Conservation (phyloP, 2,888 invertebrate species). For the Bhutanitis thaidina region DNA sequence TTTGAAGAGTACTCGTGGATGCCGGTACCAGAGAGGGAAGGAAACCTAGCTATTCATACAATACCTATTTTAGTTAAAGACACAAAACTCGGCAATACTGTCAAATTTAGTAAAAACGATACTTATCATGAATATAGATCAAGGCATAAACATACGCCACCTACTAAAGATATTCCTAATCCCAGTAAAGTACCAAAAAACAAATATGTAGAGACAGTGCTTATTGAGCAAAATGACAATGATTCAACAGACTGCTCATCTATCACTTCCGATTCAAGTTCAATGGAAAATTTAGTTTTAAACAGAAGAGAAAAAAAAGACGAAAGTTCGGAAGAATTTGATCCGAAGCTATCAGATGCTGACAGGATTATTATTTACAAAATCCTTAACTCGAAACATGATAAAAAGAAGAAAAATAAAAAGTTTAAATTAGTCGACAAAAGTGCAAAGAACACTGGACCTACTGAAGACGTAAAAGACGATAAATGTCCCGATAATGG, state of each 20-base stretch:
- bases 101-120: constrained; percentile 62
- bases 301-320: constrained; percentile 26
- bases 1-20: constrained; percentile 66
- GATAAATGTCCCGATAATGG: background rate
- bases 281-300: constrained; percentile 40
- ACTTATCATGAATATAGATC: constrained; percentile 71
- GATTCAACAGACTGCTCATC: constrained; percentile 40
- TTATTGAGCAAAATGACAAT: constrained; percentile 37
- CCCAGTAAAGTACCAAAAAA: constrained; percentile 26
- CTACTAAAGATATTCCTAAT: constrained; percentile 53
- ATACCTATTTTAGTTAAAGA: constrained; percentile 47
- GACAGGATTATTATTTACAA: constrained; percentile 70
- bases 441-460: constrained; percentile 19
- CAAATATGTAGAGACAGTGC: constrained; percentile 39
- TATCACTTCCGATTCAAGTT: constrained; percentile 46
- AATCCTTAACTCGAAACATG: constrained; percentile 50
- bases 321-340: constrained; percentile 22
- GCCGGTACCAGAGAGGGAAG: constrained; percentile 68
- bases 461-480: constrained; percentile 7
- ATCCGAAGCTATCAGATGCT: constrained; percentile 47
- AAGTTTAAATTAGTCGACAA: constrained; percentile 43
- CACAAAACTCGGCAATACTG: constrained; percentile 42
- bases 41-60: constrained; percentile 57
- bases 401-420: constrained; percentile 40
- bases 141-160: constrained; percentile 68